These are phyloP conservation scores for Acleris literana DNA, from an alignment of 2,888 invertebrate genomes.

Conservation along the genomic window DNA sequence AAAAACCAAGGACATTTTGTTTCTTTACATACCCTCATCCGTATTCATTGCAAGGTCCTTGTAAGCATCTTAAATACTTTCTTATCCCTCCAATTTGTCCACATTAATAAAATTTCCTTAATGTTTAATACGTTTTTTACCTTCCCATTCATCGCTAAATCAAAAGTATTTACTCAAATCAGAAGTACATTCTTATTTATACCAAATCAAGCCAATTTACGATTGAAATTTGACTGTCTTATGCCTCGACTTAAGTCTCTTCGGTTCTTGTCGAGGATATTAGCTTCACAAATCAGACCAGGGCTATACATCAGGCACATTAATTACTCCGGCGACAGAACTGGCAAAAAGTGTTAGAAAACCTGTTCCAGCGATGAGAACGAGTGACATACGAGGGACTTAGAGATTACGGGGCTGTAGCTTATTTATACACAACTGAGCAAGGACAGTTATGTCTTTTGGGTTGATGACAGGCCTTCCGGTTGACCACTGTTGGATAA, in stretches of 20 bases:
- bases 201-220: neutral
- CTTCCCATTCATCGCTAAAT: neutral
- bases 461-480: no score
- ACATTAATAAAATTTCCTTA: neutral
- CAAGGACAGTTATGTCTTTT: neutral
- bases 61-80: neutral
- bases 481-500: no score
- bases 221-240: neutral
- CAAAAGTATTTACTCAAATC: neutral
- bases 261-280: slow-evolving; percentile 20
- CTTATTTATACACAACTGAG: slow-evolving; percentile 15
- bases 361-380: slow-evolving; percentile 28
- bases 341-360: slow-evolving; percentile 35
- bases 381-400: slow-evolving; percentile 25
- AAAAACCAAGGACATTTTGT: no score
- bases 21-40: no score
- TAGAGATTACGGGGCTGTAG: slow-evolving; percentile 25
- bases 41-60: no score
- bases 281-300: slow-evolving; percentile 36
- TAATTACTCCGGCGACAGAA: slow-evolving; percentile 32
- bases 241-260: neutral
- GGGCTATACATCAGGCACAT: slow-evolving; percentile 29
- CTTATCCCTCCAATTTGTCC: neutral
- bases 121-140: neutral
- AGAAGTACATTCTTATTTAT: neutral